Evolutionary conservation across 2,113 vertebrate genomes (phyloP).

Genomic region (Colinus virginianus): DNA sequence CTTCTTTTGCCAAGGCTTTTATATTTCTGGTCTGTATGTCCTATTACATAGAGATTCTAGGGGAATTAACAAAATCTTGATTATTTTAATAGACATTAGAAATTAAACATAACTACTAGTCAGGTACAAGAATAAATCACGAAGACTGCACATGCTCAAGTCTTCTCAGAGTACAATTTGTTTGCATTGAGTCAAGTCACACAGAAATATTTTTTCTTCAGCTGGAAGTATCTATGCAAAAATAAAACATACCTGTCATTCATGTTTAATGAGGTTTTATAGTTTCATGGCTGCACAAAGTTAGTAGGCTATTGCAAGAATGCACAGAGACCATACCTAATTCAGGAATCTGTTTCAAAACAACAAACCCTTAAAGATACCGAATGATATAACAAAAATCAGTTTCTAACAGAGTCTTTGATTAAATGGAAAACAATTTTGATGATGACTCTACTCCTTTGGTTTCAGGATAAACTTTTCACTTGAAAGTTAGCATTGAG

Average conservation of each 20-base stretch:
- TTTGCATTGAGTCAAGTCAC: slow-evolving; percentile 27
- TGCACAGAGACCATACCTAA: background rate
- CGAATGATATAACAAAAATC: background rate
- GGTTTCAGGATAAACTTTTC: background rate
- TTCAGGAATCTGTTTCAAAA: background rate
- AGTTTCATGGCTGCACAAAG: background rate
- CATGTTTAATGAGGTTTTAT: background rate
- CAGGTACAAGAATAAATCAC: slow-evolving; percentile 9
- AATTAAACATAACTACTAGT: background rate
- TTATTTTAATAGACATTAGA: slow-evolving; percentile 37
- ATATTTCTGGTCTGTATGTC: background rate
- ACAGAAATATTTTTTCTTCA: slow-evolving; percentile 29
- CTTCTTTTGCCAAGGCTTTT: background rate
- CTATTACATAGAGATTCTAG: background rate
- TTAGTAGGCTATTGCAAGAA: background rate
- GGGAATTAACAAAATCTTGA: background rate
- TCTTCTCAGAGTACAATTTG: background rate
- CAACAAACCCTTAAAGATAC: background rate
- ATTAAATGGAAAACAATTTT: background rate
- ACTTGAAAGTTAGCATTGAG: background rate
- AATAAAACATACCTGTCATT: background rate
- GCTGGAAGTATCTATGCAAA: slow-evolving; percentile 29
- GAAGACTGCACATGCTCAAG: background rate
- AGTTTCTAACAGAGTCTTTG: background rate
- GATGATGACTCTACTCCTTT: background rate